Percentiles rank a stretch among this genome's conserved stretches.
phyloP scores from a whole-genome alignment of 2,888 invertebrate genomes.

The Leptinotarsa haldemani region DNA sequence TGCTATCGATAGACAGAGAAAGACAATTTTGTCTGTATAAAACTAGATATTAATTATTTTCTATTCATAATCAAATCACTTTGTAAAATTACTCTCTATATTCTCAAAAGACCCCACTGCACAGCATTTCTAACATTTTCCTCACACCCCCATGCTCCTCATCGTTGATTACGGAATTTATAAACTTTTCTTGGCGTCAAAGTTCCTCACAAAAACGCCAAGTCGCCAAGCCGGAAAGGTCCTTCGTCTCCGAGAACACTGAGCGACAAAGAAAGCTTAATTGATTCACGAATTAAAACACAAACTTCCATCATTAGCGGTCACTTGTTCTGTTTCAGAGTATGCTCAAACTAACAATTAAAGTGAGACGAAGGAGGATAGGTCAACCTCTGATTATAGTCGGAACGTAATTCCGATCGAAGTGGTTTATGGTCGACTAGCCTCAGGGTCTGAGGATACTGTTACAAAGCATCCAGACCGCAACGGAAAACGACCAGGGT shows the following conservation, averaged over 20 bases:
- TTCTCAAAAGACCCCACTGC: not conserved
- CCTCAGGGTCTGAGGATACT: not conserved
- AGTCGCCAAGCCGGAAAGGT: not conserved
- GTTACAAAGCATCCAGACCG: not conserved
- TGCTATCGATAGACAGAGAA: no score
- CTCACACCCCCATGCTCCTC: not conserved
- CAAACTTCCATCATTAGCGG: slow-evolving; percentile 5
- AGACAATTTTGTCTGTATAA: no score
- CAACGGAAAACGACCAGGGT: not conserved
- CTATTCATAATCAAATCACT: no score
- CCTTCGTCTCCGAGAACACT: not conserved
- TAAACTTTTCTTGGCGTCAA: not conserved
- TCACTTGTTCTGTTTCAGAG: slow-evolving; percentile 3
- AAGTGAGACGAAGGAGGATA: not conserved
- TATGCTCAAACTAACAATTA: not conserved
- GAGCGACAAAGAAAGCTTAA: slow-evolving; percentile 6
- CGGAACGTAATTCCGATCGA: not conserved
- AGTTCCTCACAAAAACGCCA: not conserved
- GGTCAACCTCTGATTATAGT: slow-evolving; percentile 8
- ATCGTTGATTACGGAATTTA: not conserved
- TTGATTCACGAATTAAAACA: slow-evolving; percentile 3
- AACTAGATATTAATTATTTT: no score
- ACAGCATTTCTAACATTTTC: no score
- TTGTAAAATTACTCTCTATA: no score
- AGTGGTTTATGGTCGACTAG: not conserved